Percentiles rank a stretch among this genome's conserved stretches.
Evolutionary conservation across 1,140 invertebrate species (phyloP).

Genomic region (Polyergus mexicanus): DNA sequence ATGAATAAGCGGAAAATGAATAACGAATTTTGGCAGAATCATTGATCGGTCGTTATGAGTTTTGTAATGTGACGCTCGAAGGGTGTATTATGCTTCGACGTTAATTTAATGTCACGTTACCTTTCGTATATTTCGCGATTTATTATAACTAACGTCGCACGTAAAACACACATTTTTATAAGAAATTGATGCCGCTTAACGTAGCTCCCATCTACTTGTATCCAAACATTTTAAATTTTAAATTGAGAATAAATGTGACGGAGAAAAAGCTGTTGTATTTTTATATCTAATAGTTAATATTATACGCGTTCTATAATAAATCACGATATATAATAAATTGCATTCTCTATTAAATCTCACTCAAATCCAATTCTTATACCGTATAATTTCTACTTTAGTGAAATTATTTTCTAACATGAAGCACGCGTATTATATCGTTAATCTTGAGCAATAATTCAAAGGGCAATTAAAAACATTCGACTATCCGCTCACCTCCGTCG

Average conservation of each 20-base stretch:
- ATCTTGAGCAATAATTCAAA: not conserved
- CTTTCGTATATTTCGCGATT: slow-evolving; percentile 66
- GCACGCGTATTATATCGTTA: not conserved
- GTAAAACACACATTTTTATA: not conserved
- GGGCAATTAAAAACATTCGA: not conserved
- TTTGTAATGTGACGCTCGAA: slow-evolving; percentile 71
- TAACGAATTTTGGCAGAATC: slow-evolving; percentile 72
- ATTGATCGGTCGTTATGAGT: slow-evolving; percentile 64
- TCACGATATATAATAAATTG: not conserved
- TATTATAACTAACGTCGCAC: slow-evolving; percentile 64
- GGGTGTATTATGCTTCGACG: slow-evolving; percentile 57
- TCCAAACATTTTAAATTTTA: slow-evolving; percentile 40
- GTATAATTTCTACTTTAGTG: not conserved
- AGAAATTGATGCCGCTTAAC: slow-evolving; percentile 40
- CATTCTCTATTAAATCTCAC: slow-evolving; percentile 2
- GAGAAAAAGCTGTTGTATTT: not conserved
- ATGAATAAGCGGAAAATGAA: slow-evolving; percentile 69
- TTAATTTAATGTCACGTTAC: slow-evolving; percentile 76
- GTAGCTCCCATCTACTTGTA: not conserved
- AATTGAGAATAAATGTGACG: slow-evolving; percentile 20
- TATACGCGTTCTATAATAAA: not conserved
- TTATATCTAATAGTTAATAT: not conserved
- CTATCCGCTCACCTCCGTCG: slow-evolving; percentile 82
- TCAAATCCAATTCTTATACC: not conserved
- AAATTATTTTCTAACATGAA: not conserved